These are phyloP conservation scores for Solenopsis fugax DNA, from an alignment of 1,140 invertebrate species.

Conservation along the genomic window DNA sequence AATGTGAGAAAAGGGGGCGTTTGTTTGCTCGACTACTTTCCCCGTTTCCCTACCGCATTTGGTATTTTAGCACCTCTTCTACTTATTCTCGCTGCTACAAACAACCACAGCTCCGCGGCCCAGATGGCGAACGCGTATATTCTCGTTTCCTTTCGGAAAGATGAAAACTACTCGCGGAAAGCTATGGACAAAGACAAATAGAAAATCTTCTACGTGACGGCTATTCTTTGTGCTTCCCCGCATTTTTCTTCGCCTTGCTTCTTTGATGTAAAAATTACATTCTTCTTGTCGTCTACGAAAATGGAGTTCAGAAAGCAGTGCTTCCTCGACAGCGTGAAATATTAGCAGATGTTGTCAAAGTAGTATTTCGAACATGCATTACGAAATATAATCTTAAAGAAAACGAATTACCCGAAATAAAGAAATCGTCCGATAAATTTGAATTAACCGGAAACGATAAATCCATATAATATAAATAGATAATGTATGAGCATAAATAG, in stretches of 20 bases:
- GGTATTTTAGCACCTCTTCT: slow-evolving; percentile 58
- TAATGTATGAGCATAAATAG: not conserved
- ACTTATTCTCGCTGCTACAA: slow-evolving; percentile 42
- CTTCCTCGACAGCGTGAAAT: slow-evolving; percentile 23
- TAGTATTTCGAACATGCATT: not conserved
- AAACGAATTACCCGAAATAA: not conserved
- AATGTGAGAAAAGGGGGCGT: slow-evolving; percentile 41
- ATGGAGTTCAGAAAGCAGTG: slow-evolving; percentile 46
- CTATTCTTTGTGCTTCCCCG: slow-evolving; percentile 45
- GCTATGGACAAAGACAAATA: slow-evolving; percentile 60
- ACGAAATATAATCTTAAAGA: slow-evolving; percentile 6
- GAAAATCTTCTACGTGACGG: slow-evolving; percentile 61
- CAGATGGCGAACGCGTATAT: slow-evolving; percentile 47
- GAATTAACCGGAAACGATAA: slow-evolving; percentile 4
- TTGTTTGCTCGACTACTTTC: slow-evolving; percentile 51
- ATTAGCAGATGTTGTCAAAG: slow-evolving; percentile 31
- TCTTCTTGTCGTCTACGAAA: slow-evolving; percentile 45
- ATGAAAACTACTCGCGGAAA: slow-evolving; percentile 59
- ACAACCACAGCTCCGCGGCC: slow-evolving; percentile 28
- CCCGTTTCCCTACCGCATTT: slow-evolving; percentile 16
- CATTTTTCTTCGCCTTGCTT: slow-evolving; percentile 50
- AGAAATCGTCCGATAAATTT: not conserved
- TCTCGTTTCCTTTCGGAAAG: slow-evolving; percentile 56
- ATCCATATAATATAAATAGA: slow-evolving; percentile 1
- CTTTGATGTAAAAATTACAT: slow-evolving; percentile 62